These are phyloP conservation scores for Plagodis dolabraria DNA, from an alignment of 2,888 invertebrate genomes.

Conservation along the genomic window DNA sequence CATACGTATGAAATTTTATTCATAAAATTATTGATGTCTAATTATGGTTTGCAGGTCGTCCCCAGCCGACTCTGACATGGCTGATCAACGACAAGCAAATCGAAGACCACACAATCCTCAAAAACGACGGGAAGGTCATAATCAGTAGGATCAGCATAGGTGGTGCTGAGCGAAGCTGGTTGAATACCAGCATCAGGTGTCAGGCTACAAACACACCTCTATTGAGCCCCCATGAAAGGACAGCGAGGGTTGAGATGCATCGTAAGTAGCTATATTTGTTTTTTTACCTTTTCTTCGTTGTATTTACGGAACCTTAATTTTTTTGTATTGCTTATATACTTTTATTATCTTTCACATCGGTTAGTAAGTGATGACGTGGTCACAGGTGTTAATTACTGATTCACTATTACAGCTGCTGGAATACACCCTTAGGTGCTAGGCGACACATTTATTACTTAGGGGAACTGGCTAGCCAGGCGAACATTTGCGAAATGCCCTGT, in stretches of 20 bases:
- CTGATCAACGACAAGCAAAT: conserved; percentile 89
- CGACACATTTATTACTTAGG: no score
- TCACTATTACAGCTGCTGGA: no score
- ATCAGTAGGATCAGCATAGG: conserved; percentile 91
- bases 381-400: no score
- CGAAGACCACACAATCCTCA: conserved; percentile 88
- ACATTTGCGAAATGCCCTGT: no score
- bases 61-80: conserved; percentile 92
- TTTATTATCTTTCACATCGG: no score
- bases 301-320: not conserved
- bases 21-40: no score
- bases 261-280: conserved; percentile 84
- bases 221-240: conserved; percentile 91
- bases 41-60: conserved; percentile 86
- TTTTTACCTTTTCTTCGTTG: not conserved
- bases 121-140: conserved; percentile 88
- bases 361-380: no score
- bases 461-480: no score
- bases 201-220: conserved; percentile 94
- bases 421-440: no score
- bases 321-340: no score
- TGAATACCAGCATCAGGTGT: conserved; percentile 93
- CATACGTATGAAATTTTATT: no score
- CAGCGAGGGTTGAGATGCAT: conserved; percentile 92
- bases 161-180: conserved; percentile 89